Base-by-base conservation (phyloP, 1,140 invertebrate species). In the Nebria ingens region DNA sequence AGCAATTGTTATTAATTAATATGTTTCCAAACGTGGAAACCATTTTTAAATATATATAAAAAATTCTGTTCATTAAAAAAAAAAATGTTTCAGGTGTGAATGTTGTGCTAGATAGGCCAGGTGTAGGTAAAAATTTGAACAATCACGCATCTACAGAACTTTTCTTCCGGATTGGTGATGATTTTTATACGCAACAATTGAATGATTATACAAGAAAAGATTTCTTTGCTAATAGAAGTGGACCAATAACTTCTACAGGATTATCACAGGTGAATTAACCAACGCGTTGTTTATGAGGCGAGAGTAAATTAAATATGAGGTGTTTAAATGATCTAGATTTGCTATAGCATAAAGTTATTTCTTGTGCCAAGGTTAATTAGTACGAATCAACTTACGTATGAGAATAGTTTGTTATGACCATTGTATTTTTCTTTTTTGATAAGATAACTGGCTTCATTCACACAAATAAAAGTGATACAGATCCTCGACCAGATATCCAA, bases 231-330 rank as follows among this genome's bases (percentile, higher is more conserved):
- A 29, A 19, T 38, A n/a, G 53, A 17, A 22, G 15, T n/a, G 53
- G 53, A 15, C 53, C 29, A 12, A 29, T 54, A 29, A 38, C 53
- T 12, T 54, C 53, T 6, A 54, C 53, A 42, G 53, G 53, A 54
- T 54, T 54, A 21, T 57, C 53, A 21, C 58, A 57, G 38, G 21
- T 57, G n/a, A 9, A 34, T 34, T 34, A 34, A 34, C 25, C n/a
- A 34, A 34, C n/a, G 25, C 25, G 25, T 9, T 9, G n/a, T 34
- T 34, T n/a, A n/a, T n/a, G n/a, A n/a, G n/a, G n/a, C n/a, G n/a
- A n/a, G n/a, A n/a, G n/a, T n/a, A n/a, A n/a, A n/a, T n/a, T n/a
- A n/a, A n/a, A n/a, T n/a, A n/a, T n/a, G n/a, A n/a, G n/a, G n/a
- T n/a, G n/a, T n/a, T n/a, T n/a, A n/a, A n/a, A n/a, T n/a, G n/a